Evolutionary conservation across 2,113 vertebrate genomes (phyloP).

Genomic region (Coracopsis vasa): DNA sequence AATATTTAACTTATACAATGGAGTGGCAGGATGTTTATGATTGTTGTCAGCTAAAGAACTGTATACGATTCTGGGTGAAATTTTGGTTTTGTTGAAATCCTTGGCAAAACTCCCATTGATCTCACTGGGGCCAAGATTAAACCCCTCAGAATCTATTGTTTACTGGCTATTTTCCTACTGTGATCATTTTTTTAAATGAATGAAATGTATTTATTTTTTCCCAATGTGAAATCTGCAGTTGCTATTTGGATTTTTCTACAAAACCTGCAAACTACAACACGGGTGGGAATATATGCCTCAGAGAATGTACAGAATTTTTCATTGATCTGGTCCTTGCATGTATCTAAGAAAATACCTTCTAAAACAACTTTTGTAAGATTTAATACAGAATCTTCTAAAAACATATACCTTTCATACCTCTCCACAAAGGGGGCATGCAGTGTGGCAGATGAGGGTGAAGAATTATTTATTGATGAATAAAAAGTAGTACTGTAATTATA

Average conservation of each 20-base stretch:
- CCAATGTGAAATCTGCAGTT: conserved; percentile 51
- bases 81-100: conserved; percentile 53
- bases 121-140: conserved; percentile 42
- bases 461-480: neutral
- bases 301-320: conserved; percentile 39
- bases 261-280: neutral
- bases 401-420: neutral
- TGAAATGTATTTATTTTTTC: conserved; percentile 54
- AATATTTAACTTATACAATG: conserved; percentile 54
- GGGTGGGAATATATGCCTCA: neutral
- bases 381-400: neutral
- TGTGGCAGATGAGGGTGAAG: neutral
- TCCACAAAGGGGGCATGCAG: neutral
- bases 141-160: conserved; percentile 24
- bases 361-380: conserved; percentile 25
- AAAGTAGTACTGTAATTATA: neutral
- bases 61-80: conserved; percentile 10
- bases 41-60: conserved; percentile 42
- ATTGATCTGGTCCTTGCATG: conserved; percentile 1
- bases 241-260: conserved; percentile 40
- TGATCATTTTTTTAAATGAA: conserved; percentile 22
- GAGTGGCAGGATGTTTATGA: conserved; percentile 18
- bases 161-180: conserved; percentile 60
- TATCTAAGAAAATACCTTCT: neutral
- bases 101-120: conserved; percentile 32